These are phyloP conservation scores for Habropoda laboriosa DNA, from an alignment of 1,140 invertebrate genomes.

Conservation along the genomic window DNA sequence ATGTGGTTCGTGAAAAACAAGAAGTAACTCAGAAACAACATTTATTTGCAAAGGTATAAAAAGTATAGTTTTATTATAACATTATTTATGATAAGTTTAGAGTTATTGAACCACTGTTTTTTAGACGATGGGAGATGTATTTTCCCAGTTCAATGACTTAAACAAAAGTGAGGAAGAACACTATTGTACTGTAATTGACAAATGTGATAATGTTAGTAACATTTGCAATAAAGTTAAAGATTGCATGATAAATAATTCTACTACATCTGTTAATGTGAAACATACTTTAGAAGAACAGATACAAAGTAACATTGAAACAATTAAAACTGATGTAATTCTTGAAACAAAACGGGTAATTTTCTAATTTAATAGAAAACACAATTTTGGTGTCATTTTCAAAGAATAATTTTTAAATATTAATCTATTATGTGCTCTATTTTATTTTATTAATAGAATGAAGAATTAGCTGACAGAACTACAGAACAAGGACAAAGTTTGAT, in stretches of 20 bases:
- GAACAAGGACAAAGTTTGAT: slow-evolving; percentile 61
- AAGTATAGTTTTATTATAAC: slow-evolving; percentile 13
- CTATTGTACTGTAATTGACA: slow-evolving; percentile 49
- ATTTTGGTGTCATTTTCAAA: slow-evolving; percentile 5
- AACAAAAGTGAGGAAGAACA: slow-evolving; percentile 54
- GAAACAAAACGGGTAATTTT: slow-evolving; percentile 68
- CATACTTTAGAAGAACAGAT: slow-evolving; percentile 61
- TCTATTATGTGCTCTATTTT: slow-evolving; percentile 11
- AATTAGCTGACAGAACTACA: slow-evolving; percentile 54
- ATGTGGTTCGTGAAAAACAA: slow-evolving; percentile 59
- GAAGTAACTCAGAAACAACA: slow-evolving; percentile 60
- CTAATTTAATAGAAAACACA: background rate
- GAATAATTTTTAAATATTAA: slow-evolving; percentile 18
- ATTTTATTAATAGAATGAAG: slow-evolving; percentile 28
- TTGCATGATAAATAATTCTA: slow-evolving; percentile 32
- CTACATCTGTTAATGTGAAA: slow-evolving; percentile 47
- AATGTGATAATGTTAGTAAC: slow-evolving; percentile 59
- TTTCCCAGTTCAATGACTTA: slow-evolving; percentile 62
- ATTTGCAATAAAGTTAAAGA: slow-evolving; percentile 57
- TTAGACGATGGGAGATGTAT: slow-evolving; percentile 68
- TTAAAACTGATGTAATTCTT: slow-evolving; percentile 64
- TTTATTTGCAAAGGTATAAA: slow-evolving; percentile 62
- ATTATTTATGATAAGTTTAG: background rate
- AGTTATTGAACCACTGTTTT: slow-evolving; percentile 40
- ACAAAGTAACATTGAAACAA: slow-evolving; percentile 55